Evolutionary conservation across 2,888 invertebrate genomes (phyloP).

Genomic region (Allygus modestus): DNA sequence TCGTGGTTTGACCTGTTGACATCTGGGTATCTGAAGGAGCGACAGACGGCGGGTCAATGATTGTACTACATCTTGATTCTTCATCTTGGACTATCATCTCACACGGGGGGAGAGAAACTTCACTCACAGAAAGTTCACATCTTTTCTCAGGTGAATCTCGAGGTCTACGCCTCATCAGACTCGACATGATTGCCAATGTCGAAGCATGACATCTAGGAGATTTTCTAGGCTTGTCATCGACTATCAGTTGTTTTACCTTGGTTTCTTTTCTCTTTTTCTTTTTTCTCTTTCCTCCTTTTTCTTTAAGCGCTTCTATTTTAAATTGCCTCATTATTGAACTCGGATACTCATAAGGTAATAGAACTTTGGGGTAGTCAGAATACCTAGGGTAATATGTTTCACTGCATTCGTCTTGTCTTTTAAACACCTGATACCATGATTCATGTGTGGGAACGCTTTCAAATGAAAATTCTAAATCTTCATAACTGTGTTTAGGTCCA

Average conservation of each 20-base stretch:
- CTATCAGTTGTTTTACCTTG: constrained; percentile 76
- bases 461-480: constrained; percentile 79
- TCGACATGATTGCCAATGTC: constrained; percentile 86
- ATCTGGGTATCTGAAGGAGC: constrained; percentile 33
- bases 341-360: constrained; percentile 84
- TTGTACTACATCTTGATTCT: constrained; percentile 61
- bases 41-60: constrained; percentile 24
- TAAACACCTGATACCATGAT: constrained; percentile 88
- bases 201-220: constrained; percentile 94
- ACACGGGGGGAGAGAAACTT: neutral
- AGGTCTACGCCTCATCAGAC: constrained; percentile 66
- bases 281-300: constrained; percentile 58
- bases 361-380: constrained; percentile 77
- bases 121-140: neutral
- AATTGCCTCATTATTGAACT: constrained; percentile 31
- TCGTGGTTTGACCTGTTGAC: constrained; percentile 27
- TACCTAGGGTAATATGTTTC: constrained; percentile 79
- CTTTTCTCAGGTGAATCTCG: constrained; percentile 62
- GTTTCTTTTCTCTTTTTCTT: constrained; percentile 75
- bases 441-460: constrained; percentile 85
- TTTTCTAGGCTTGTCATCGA: constrained; percentile 81
- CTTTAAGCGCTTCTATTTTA: constrained; percentile 44
- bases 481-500: constrained; percentile 74
- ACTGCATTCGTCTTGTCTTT: constrained; percentile 85
- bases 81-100: constrained; percentile 48